Evolutionary conservation across 2,797 vertebrate species (phyloP), one percentile per base, ranked within the genome.

Genomic region (Sarcoramphus papa): DNA sequence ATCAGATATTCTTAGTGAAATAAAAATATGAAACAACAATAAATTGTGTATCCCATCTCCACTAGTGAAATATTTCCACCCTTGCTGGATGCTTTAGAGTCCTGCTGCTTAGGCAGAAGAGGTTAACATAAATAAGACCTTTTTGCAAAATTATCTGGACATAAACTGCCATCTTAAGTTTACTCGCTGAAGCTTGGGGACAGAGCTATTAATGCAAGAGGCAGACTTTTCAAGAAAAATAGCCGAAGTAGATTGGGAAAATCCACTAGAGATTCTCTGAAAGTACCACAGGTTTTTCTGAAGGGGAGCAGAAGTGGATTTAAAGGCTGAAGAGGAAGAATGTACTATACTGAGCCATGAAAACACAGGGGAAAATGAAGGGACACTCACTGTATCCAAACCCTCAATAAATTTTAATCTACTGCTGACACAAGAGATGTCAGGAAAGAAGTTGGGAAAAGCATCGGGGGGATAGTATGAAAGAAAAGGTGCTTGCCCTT

Each of bases 131-230:
- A 94, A 91, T 91, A 93, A 91, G 45, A 65, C 12, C 28, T 35
- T 68, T 77, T 72, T 59, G 64, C 33, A 91, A 88, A 92, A 95
- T 85, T 73, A 84, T 89, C 88, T 95, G 85, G 79, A 92, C 64
- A 83, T 62, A 90, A 95, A 80, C 57, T 94, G 57, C 33, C 79
- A 78, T 35, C 47, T 63, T 74, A 89, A 40, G 53, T 91, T 95
- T 89, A 53, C 59, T 91, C 76, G 76, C 43, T 83, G 82, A 57
- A 92, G 69, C 50, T 48, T 69, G 14, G 37, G 87, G 65, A 91
- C 57, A 54, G 62, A 93, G 25, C 62, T 88, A 68, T 19, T 73
- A 92, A 90, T 73, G 69, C 60, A 77, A 85, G 75, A 93, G 53
- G 50, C 41, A 94, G 45, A 19, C n/a, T 80, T 82, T 84, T 62